A percentile compares a stretch with the other conserved stretches of the same genome.
Conservation (phyloP, 2,113 vertebrate genomes). For the Cynoglossus semilaevis region DNA sequence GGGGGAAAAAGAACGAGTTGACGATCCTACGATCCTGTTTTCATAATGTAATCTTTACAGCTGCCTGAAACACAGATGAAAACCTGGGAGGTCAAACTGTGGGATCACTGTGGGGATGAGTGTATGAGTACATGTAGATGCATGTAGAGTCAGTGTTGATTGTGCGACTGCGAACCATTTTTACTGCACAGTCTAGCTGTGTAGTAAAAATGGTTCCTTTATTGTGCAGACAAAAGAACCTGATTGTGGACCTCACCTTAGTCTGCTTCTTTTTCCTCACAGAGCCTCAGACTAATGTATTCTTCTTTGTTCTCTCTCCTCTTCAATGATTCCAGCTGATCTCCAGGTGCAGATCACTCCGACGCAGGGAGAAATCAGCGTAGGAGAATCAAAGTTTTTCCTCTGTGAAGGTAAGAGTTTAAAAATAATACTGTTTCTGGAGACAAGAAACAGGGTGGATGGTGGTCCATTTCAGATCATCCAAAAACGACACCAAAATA, state of each 20-base stretch:
- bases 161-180: slow-evolving; percentile 28
- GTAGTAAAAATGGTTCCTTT: slow-evolving; percentile 20
- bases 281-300: slow-evolving; percentile 28
- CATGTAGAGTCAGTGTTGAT: too few species aligned
- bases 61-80: too few species aligned
- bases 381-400: slow-evolving; percentile 99
- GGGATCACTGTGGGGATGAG: too few species aligned
- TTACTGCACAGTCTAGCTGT: too few species aligned
- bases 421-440: too few species aligned
- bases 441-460: too few species aligned
- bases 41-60: not conserved
- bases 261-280: slow-evolving; percentile 15
- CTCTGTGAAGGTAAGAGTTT: slow-evolving; percentile 86
- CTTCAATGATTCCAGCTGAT: slow-evolving; percentile 73
- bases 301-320: slow-evolving; percentile 52
- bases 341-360: slow-evolving; percentile 95
- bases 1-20: not conserved
- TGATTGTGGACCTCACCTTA: slow-evolving; percentile 14
- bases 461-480: too few species aligned
- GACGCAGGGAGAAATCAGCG: slow-evolving; percentile 92
- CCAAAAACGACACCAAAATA: too few species aligned
- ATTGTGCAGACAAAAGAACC: slow-evolving; percentile 33
- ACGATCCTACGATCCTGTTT: not conserved
- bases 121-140: too few species aligned
- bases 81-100: too few species aligned